A percentile compares a stretch with the other conserved stretches of the same genome.
phyloP scores from a whole-genome alignment of 1,140 invertebrate species.

The Hypothenemus hampei region DNA sequence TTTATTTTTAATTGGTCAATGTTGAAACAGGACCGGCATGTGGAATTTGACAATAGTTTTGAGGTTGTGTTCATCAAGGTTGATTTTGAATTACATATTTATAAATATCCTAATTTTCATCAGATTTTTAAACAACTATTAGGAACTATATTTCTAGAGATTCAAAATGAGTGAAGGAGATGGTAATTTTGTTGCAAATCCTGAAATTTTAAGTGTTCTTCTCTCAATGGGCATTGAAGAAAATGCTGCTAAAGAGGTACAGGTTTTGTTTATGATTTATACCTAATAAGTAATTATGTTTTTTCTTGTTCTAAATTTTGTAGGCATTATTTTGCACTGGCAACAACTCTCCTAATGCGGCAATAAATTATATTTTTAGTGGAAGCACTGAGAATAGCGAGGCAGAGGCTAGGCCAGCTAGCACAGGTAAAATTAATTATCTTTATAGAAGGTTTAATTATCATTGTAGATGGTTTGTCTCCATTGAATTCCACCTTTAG shows the following conservation, averaged over 20 bases:
- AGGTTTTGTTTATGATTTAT: constrained; percentile 4
- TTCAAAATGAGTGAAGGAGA: constrained; percentile 13
- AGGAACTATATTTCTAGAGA: too few species aligned
- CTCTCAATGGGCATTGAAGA: constrained; percentile 45
- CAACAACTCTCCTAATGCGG: constrained; percentile 52
- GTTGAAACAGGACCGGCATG: too few species aligned
- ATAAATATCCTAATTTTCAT: not conserved
- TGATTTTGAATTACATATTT: too few species aligned
- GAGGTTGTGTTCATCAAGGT: too few species aligned
- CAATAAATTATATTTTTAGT: constrained; percentile 54
- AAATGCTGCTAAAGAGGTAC: constrained; percentile 43
- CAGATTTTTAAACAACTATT: not conserved
- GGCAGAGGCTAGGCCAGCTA: not conserved
- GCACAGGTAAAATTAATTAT: too few species aligned
- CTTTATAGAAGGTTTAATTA: too few species aligned
- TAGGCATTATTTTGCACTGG: constrained; percentile 54
- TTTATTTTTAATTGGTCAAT: too few species aligned
- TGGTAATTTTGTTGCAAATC: constrained; percentile 37
- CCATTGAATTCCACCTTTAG: too few species aligned
- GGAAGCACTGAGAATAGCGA: constrained; percentile 34
- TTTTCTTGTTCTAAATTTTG: constrained; percentile 21
- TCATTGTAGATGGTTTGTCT: too few species aligned
- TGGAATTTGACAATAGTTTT: too few species aligned
- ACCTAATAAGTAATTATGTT: constrained; percentile 9
- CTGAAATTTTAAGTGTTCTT: constrained; percentile 39